Evolutionary conservation across 2,797 vertebrate species (phyloP), one percentile per base, ranked within the genome.

Genomic region (Chelmon rostratus): DNA sequence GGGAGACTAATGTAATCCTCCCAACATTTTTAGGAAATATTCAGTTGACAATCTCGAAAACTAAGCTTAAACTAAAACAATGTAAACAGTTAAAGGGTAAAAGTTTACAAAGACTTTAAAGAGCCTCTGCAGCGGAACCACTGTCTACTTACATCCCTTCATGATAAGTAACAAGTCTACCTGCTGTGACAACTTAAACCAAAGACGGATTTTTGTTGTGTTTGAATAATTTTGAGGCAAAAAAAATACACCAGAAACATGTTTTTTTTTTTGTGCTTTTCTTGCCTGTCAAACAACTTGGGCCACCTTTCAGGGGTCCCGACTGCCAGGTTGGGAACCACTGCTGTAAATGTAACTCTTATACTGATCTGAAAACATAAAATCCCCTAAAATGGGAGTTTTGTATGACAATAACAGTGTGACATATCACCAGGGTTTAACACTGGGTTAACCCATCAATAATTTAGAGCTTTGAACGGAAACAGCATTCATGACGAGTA

Each of bases 371-470:
- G 5, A 68, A 42, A 68, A 50, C 21, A 47, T 18, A 7, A 6
- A 31, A 15, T 16, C 23, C 4, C 38, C 23, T 15, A 31, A n/a
- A 9, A 21, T 3, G 21, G 19, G 19, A 6, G 4, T 18, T 46
- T 3, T 16, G 5, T 59, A 38, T 47, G 3, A 25, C 42, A 25
- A 49, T n/a, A 37, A 38, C 1, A 38, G 10, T 4, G 28, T 19
- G 54, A 31, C 23, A 33, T 40, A 73, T 44, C 53, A 69, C 23
- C 8, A 49, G 40, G 47, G 21, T 13, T 35, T 25, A 61, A 61
- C 23, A 71, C 21, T 66, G 18, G 53, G 3, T 42, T 33, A 19
- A 68, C 15, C 5, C 16, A 74, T 63, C n/a, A 57, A 65, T 72
- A 33, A 56, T 66, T 23, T 5, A 59, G 38, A 16, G 54, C 16